Conservation (phyloP, 2,797 vertebrate genomes). For the Acrossocheilus fasciatus region DNA sequence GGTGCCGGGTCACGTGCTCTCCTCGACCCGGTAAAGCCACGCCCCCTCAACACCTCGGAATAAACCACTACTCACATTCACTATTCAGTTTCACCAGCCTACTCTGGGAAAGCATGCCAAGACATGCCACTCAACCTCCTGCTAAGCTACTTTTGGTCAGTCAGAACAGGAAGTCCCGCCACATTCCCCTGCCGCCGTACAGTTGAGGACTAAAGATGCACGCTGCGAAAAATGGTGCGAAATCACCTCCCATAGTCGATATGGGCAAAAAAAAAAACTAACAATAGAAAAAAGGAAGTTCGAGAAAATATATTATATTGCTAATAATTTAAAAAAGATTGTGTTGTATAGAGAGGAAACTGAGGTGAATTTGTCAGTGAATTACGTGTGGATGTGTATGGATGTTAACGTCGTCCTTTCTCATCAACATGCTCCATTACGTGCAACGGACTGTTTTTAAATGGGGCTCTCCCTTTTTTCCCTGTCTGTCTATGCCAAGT, state of each 20-base stretch:
- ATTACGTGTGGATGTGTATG: constrained; percentile 74
- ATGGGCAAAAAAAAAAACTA: constrained; percentile 74
- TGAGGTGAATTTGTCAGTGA: constrained; percentile 66
- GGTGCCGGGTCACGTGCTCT: constrained; percentile 92
- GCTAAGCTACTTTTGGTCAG: constrained; percentile 77
- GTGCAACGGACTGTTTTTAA: constrained; percentile 77
- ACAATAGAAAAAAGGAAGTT: constrained; percentile 49
- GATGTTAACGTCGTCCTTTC: constrained; percentile 70
- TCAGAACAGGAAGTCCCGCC: constrained; percentile 68
- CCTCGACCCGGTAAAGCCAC: constrained; percentile 72
- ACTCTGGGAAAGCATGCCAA: constrained; percentile 81
- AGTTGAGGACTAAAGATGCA: constrained; percentile 61
- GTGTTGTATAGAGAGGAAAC: constrained; percentile 79
- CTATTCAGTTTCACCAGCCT: constrained; percentile 54
- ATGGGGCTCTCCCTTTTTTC: constrained; percentile 74
- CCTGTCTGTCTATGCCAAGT: constrained; percentile 84
- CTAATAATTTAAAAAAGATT: constrained; percentile 62
- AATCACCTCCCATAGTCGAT: constrained; percentile 70
- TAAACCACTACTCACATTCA: constrained; percentile 48
- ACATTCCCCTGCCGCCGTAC: constrained; percentile 64
- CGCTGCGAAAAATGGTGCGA: constrained; percentile 49
- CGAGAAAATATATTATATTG: constrained; percentile 58
- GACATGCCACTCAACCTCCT: constrained; percentile 78
- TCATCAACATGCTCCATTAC: constrained; percentile 68
- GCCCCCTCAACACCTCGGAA: constrained; percentile 25